These are phyloP conservation scores for Siderastrea siderea DNA, from an alignment of 92 coral and sea anemone species.

Conservation along the genomic window DNA sequence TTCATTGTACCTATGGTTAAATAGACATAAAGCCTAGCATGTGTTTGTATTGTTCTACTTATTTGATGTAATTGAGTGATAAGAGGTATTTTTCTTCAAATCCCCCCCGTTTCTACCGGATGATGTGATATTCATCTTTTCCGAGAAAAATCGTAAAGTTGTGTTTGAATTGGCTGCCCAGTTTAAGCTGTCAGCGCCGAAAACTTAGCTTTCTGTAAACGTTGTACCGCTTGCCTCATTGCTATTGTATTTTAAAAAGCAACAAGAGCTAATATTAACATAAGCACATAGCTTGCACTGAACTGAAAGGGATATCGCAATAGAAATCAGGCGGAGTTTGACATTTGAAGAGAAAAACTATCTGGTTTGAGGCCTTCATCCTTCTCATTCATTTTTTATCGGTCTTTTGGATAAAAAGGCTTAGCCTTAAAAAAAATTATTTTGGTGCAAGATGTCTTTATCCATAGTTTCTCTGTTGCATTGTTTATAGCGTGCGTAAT, in stretches of 20 bases:
- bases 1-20: slow-evolving; percentile 19
- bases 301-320: background rate
- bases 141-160: background rate
- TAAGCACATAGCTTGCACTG: background rate
- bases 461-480: background rate
- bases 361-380: no score
- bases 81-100: slow-evolving; percentile 3
- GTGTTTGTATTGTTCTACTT: slow-evolving; percentile 36
- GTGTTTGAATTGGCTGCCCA: background rate
- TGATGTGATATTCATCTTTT: background rate
- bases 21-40: slow-evolving; percentile 27
- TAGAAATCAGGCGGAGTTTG: no score
- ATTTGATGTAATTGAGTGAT: slow-evolving; percentile 41
- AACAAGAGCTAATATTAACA: background rate
- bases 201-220: background rate
- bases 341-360: background rate
- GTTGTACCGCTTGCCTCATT: background rate
- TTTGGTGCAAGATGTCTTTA: slow-evolving; percentile 4
- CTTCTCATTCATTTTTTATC: background rate
- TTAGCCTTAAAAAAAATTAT: background rate
- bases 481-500: slow-evolving; percentile 27
- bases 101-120: background rate
- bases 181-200: background rate
- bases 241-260: background rate
- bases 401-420: background rate